Base-by-base conservation (phyloP, 1,140 invertebrate genomes). In the Ridgeia piscesae region DNA sequence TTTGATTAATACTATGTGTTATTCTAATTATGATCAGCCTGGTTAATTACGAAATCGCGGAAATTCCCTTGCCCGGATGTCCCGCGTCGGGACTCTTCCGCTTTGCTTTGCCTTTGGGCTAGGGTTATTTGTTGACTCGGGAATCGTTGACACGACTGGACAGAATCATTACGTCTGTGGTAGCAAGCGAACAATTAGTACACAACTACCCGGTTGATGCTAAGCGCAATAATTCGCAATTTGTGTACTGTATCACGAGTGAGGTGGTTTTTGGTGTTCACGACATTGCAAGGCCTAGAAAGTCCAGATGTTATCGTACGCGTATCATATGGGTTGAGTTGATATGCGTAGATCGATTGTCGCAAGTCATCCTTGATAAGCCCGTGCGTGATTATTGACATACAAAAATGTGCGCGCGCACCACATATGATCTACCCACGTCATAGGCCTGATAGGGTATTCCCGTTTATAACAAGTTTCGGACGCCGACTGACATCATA, bases 361-460 rank as follows among this genome's bases (percentile, higher is more conserved):
- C 42, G 42, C 42, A 42, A 11, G 4, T 27, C 8, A 21, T 9
- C 58, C 11, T 77, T 77, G 58, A 42, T 42, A 42, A 42, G 42
- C 4, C n/a, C 11, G 42, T 42, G 11, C 42, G 11, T 77, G 17
- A 77, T 77, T 17, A 77, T 77, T 77, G 58, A 77, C 58, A 77
- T 77, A 77, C n/a, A n/a, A n/a, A n/a, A n/a, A n/a, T n/a, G n/a
- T 77, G 58, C 58, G 58, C 58, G 58, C 58, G 58, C 58, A 77
- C 58, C 6, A 77, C 58, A 21, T 77, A 77, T 77, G 58, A 77
- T 2, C 27, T 77, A 31, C 58, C 17, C 27, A 77, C 58, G 58
- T 77, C 58, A 21, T 77, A 21, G 58, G 58, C 58, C 11, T 77
- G 11, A 21, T 77, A 21, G 58, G 58, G 58, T 77, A 77, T 77